Base-by-base conservation (phyloP, 2,888 invertebrate genomes). In the Nymphalis urticae region DNA sequence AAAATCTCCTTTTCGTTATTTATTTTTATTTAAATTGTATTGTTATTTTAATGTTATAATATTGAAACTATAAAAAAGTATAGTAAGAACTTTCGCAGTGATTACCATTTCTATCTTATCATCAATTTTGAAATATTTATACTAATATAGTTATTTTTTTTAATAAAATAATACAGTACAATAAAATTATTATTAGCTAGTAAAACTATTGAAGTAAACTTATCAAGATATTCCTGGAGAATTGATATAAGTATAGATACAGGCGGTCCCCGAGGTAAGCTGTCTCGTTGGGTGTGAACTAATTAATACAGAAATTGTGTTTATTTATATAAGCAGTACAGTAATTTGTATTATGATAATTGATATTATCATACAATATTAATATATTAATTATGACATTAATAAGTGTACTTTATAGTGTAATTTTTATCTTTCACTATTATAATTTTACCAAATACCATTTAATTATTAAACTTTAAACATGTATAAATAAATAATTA, bases 271-370 rank as follows among this genome's bases (percentile, higher is more conserved):
- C 19, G 19, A 58, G 58, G 58, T 9, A 42, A 42, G 10, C 42
- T 58, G 58, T 58, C 58, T 58, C 19, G 13, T 42, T 8, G 36
- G 36, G 58, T 42, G 58, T 58, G 42, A 58, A 58, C 19, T 58
- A 58, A 58, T 58, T 58, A 42, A 42, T 42, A 42, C 4, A 42
- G 42, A 58, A 42, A 58, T 58, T 42, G 58, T 42, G 19, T 27
- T 58, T n/a, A 19, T 58, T 32, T 32, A 17, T 32, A 5, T 56
- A 17, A 17, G 27, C 17, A 56, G 1, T 9, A 56, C 32, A 56
- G 54, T 56, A 32, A 56, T 56, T 56, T 17, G 32, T 56, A 56
- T 56, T 17, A 8, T 56, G 2, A 17, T 17, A 24, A 56, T 56
- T 56, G 27, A 56, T 56, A 56, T 56, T 17, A 8, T 56, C 6